A percentile compares a stretch with the other conserved stretches of the same genome.
Evolutionary conservation across 2,888 invertebrate genomes (phyloP).

Genomic region (Apamea anceps): DNA sequence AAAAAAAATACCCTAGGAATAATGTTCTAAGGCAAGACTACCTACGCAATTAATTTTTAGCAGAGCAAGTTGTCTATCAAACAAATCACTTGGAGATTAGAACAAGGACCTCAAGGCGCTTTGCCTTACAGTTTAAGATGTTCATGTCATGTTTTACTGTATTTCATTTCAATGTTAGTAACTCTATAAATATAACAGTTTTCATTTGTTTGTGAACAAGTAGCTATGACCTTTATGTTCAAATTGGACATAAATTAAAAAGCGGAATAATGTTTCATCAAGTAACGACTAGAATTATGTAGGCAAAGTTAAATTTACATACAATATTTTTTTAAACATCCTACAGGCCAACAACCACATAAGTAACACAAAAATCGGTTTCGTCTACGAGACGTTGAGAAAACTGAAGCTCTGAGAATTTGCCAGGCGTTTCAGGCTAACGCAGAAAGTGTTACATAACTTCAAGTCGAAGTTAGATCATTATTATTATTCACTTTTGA

Average conservation of each 20-base stretch:
- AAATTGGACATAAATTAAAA: neutral
- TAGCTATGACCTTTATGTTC: neutral
- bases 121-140: neutral
- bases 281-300: neutral
- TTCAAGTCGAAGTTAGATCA: constrained; percentile 6
- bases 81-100: neutral
- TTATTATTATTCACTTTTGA: constrained; percentile 2
- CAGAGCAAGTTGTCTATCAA: neutral
- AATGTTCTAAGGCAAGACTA: neutral
- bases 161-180: neutral
- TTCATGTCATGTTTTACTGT: neutral
- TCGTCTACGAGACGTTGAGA: constrained; percentile 2
- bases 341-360: constrained; percentile 25
- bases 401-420: constrained; percentile 31
- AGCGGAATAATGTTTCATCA: neutral
- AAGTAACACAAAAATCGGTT: constrained; percentile 40
- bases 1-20: neutral
- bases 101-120: neutral
- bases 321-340: neutral
- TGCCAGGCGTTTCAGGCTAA: constrained; percentile 23
- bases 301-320: neutral
- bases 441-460: constrained; percentile 41
- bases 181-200: neutral
- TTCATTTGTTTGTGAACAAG: neutral
- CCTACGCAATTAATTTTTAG: constrained; percentile 11